Percentiles rank a stretch among this genome's conserved stretches.
Evolutionary conservation across 1,140 invertebrate genomes (phyloP).

Genomic region (Apis mellifera): Amel_HAv3.1 CM009939.2:11247501-11248000

Average conservation of each 20-base stretch:
- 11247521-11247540: constrained; percentile 72
- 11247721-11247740: constrained; percentile 90
- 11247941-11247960: too few relatives aligned
- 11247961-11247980: too few relatives aligned
- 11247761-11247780: constrained; percentile 91
- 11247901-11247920: too few relatives aligned
- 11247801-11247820: constrained; percentile 28
- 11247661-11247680: constrained; percentile 83
- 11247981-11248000: too few relatives aligned
- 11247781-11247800: constrained; percentile 92
- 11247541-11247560: constrained; percentile 94
- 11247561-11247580: constrained; percentile 94
- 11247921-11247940: too few relatives aligned
- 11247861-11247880: not conserved
- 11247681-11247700: constrained; percentile 88
- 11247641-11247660: constrained; percentile 81
- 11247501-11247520: not conserved
- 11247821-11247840: constrained; percentile 25
- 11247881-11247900: not conserved
- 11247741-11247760: constrained; percentile 85
- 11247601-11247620: constrained; percentile 95
- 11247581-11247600: constrained; percentile 96
- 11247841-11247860: not conserved
- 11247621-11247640: constrained; percentile 91
- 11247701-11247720: constrained; percentile 86